phyloP scores from a whole-genome alignment of 2,797 vertebrate species.

The Melopsittacus undulatus region DNA sequence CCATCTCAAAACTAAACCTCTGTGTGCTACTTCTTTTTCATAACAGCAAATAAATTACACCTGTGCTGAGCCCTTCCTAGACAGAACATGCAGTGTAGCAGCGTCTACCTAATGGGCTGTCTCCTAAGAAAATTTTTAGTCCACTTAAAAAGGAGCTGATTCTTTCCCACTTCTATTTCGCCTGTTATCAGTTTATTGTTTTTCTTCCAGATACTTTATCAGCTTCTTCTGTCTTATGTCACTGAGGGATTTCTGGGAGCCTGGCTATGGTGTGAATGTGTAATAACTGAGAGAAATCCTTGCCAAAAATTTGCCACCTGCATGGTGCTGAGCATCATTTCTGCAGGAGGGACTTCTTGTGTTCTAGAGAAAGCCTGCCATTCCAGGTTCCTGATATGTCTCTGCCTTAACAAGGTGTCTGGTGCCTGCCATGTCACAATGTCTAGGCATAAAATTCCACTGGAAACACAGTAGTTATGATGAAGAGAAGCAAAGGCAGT shows the following conservation, averaged over 20 bases:
- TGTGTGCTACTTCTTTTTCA: neutral
- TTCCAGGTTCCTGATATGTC: fast-evolving
- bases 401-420: neutral
- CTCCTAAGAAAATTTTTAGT: neutral
- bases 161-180: neutral
- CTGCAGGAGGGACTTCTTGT: neutral
- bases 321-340: neutral
- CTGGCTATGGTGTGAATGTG: neutral
- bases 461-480: neutral
- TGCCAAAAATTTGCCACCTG: neutral
- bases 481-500: neutral
- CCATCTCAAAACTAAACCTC: neutral
- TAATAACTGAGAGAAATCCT: neutral
- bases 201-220: neutral
- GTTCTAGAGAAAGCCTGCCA: neutral
- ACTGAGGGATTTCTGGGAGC: neutral
- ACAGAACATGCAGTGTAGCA: neutral
- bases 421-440: neutral
- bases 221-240: fast-evolving
- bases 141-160: neutral
- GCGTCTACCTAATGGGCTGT: neutral
- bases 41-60: neutral
- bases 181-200: fast-evolving
- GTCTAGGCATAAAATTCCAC: neutral
- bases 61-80: neutral